Evolutionary conservation across 2,888 invertebrate genomes (phyloP).

Genomic region (Pristionchus exspectatus): DNA sequence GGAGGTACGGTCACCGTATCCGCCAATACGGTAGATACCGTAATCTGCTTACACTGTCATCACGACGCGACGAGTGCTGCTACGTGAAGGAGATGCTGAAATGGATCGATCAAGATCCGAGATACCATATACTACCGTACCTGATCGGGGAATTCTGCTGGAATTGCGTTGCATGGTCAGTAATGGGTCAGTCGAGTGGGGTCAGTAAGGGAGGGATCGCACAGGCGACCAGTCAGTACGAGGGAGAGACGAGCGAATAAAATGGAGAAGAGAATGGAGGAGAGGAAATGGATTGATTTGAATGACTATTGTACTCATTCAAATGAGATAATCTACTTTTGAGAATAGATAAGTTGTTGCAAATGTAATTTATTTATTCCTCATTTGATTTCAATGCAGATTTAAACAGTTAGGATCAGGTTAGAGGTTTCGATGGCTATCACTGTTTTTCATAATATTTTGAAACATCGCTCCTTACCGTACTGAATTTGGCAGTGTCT

Average conservation of each 20-base stretch:
- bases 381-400: no score
- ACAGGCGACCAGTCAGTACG: conserved; percentile 6
- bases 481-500: no score
- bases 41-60: neutral
- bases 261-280: neutral
- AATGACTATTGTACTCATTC: neutral
- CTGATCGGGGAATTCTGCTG: conserved; percentile 31
- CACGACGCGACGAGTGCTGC: neutral
- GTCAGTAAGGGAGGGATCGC: conserved; percentile 16
- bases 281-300: neutral
- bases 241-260: neutral
- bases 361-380: no score
- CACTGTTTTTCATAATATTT: no score
- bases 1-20: neutral
- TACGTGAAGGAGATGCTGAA: neutral
- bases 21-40: neutral
- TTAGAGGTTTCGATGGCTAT: no score
- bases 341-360: no score
- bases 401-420: no score
- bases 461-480: no score
- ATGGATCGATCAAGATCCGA: neutral
- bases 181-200: conserved; percentile 13
- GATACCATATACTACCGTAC: neutral
- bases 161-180: neutral
- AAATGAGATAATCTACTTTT: neutral